These are phyloP conservation scores for Marmota flaviventris DNA, from an alignment of 2,113 vertebrate species.

Conservation along the genomic window DNA sequence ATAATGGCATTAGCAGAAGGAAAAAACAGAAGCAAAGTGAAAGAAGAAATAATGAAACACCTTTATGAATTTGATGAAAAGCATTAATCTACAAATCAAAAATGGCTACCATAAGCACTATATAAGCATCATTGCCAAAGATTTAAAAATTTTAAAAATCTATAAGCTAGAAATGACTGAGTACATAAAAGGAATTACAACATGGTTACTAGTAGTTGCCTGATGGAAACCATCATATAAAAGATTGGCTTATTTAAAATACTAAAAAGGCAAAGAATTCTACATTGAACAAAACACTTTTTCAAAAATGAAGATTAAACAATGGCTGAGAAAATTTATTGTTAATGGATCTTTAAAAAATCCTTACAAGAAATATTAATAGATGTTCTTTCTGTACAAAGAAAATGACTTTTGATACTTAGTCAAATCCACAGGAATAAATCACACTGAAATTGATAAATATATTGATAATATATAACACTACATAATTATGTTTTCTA, in stretches of 20 bases:
- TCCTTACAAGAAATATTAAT: not conserved
- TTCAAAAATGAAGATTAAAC: not conserved
- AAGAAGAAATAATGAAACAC: not conserved
- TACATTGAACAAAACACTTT: not conserved
- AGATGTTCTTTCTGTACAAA: not conserved
- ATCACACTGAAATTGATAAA: not conserved
- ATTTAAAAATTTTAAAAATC: not conserved
- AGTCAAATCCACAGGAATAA: not conserved
- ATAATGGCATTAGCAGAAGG: not conserved
- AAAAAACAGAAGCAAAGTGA: not conserved
- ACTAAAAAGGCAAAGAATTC: not conserved
- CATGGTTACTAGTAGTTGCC: not conserved
- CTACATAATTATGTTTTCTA: not conserved
- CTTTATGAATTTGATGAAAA: not conserved
- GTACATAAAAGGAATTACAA: not conserved
- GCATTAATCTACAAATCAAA: not conserved
- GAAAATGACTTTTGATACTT: not conserved
- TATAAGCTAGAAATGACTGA: not conserved
- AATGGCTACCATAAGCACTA: not conserved
- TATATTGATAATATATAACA: not conserved
- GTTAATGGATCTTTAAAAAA: not conserved
- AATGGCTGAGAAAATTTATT: not conserved
- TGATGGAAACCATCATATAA: not conserved
- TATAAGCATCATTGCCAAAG: not conserved
- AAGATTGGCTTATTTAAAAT: not conserved